Base-by-base conservation (phyloP, 2,797 vertebrate species). In the Phoxinus dragarum region DNA sequence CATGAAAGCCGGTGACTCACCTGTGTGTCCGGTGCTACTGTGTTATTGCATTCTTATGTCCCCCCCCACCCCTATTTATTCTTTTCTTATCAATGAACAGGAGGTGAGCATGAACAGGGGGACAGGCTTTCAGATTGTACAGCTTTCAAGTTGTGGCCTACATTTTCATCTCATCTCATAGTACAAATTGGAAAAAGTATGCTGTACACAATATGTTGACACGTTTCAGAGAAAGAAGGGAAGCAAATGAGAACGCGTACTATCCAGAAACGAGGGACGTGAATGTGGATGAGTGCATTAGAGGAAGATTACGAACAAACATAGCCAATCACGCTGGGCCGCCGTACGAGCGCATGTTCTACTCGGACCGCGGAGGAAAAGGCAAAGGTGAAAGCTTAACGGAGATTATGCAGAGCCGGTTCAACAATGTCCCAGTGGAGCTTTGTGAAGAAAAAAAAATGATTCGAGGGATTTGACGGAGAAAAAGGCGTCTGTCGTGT, bases 241-340 rank as follows among this genome's bases (percentile, higher is more conserved):
- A 64, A n/a, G 3, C 6, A 81, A 81, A 67, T 80, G 44, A 68
- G 44, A 52, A 23, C 3, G 0, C 89, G 90, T 90, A 79, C 90
- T 78, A 47, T 75, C 36, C 66, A 86, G 31, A 68, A 81, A 78
- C 75, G 12, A 59, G 34, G 7, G 23, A 16, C 52, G 83, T 74
- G 75, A 21, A 19, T 61, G 84, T 71, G 73, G 81, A 42, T 84
- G 75, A 90, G 82, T 86, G 54, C 75, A 75, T 87, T 84, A 83
- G 14, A 38, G 49, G 47, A 42, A 67, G 84, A 80, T 88, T 80
- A 86, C 1, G 52, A 54, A 17, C 36, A 44, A 85, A 86, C 38
- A 72, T 14, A 64, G 64, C 31, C 64, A 49, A 16, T 80, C 77
- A 80, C 10, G 0, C 77, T 80, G 59, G 17, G 17, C 77, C 61